Conservation (phyloP, 2,888 invertebrate species). For the Cartodere bifasciata region DNA sequence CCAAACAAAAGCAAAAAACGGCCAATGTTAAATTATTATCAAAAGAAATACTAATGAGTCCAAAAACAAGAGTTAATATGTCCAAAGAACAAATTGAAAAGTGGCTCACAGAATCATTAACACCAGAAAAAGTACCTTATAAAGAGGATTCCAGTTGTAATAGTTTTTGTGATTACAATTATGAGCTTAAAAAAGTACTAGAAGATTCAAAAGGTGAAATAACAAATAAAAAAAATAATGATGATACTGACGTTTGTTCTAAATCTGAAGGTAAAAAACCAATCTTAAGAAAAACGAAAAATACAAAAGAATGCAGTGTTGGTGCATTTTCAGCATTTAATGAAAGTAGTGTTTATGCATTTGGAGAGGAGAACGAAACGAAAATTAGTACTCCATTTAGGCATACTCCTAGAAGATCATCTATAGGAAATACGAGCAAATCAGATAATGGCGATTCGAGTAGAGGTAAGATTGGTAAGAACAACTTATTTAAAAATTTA, state of each 20-base stretch:
- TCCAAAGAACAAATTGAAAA: constrained; percentile 57
- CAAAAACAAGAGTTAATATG: constrained; percentile 54
- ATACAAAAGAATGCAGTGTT: constrained; percentile 33
- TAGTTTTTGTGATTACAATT: constrained; percentile 3
- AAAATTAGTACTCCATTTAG: constrained; percentile 45
- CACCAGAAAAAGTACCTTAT: constrained; percentile 29
- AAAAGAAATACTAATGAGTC: constrained; percentile 32
- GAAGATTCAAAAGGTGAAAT: constrained; percentile 2
- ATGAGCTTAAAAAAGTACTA: constrained; percentile 5
- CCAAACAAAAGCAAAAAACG: constrained; percentile 4
- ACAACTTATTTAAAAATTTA: too few relatives aligned
- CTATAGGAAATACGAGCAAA: constrained; percentile 34
- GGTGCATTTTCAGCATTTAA: constrained; percentile 55
- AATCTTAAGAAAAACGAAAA: constrained; percentile 45
- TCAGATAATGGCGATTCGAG: constrained; percentile 39
- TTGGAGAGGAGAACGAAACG: constrained; percentile 52
- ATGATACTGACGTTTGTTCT: not conserved
- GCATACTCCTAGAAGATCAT: constrained; percentile 36
- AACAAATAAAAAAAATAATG: constrained; percentile 5
- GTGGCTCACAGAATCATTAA: constrained; percentile 40
- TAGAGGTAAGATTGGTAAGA: too few relatives aligned
- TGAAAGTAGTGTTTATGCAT: constrained; percentile 59
- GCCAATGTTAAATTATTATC: constrained; percentile 26
- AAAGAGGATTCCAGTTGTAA: constrained; percentile 26
- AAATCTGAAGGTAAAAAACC: constrained; percentile 23